phyloP scores from a whole-genome alignment of 2,888 invertebrate genomes.

The Ectemnius continuus region DNA sequence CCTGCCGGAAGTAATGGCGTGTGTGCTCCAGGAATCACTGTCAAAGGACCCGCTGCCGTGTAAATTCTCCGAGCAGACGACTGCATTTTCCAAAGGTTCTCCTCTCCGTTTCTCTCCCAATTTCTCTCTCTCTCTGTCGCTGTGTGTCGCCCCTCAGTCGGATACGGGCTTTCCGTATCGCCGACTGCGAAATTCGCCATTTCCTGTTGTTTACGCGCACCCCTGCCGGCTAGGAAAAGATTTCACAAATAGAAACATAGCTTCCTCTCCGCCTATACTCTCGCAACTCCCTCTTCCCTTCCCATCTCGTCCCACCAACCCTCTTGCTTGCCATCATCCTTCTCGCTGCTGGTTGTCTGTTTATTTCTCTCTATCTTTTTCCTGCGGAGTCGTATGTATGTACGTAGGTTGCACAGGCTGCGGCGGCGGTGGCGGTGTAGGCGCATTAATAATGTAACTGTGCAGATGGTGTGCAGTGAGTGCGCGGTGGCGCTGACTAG shows the following conservation, averaged over 20 bases:
- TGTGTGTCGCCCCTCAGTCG: neutral
- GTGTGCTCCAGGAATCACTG: neutral
- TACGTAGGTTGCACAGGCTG: constrained; percentile 30
- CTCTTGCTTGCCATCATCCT: too few relatives aligned
- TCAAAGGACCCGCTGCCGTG: neutral
- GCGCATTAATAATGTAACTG: constrained; percentile 75
- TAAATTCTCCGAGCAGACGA: neutral
- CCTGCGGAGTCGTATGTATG: constrained; percentile 9
- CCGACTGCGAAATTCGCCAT: neutral
- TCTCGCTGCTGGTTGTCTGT: too few relatives aligned
- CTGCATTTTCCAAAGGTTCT: neutral
- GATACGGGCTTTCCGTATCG: neutral
- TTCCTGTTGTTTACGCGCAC: constrained; percentile 20
- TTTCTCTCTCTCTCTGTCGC: too few relatives aligned
- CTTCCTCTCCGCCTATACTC: neutral
- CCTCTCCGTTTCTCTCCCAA: too few relatives aligned
- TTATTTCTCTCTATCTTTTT: too few relatives aligned
- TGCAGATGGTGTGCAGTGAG: constrained; percentile 68
- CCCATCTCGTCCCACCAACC: too few relatives aligned
- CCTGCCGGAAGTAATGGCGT: neutral
- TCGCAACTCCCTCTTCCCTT: too few relatives aligned
- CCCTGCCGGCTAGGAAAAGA: constrained; percentile 32
- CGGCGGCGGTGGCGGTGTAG: constrained; percentile 60
- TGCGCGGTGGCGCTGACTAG: constrained; percentile 68
- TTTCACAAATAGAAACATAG: constrained; percentile 58